Evolutionary conservation across 2,113 vertebrate species (phyloP), one percentile per base, ranked within the genome.

Genomic region (Tautogolabrus adspersus): DNA sequence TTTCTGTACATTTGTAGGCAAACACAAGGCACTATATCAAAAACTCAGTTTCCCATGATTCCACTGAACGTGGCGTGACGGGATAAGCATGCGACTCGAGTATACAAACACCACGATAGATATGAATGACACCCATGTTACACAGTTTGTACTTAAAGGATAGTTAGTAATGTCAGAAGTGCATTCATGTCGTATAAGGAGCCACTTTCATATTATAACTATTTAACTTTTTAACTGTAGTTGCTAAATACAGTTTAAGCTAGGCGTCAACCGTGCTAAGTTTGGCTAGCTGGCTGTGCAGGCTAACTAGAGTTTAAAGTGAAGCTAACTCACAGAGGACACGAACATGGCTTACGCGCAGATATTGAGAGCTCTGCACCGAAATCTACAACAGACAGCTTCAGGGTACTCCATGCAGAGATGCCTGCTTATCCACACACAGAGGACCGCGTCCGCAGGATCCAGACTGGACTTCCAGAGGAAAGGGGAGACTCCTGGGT

Each of bases 341-440:
- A 34, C 0, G 34, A 23, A 8, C 57, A 94, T 93, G 89, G 77
- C 91, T 76, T 93, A 83, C 59, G 70, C 65, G 16, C 77, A 90
- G 3, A 58, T 94, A 70, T 26, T 92, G 5, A 90, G 83, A 82
- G 40, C 73, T 18, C 55, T 91, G 44, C 78, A 76, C 15, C 59
- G 72, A 12, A 75, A 30, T 47, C 56, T 90, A 0, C 78, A 55
- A 6, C 79, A 73, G 21, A 68, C 56, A 15, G 49, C 72, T 2
- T 68, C 77, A 5, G 80, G 49, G 10, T 57, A 71, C 69, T 55
- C 68, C 23, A 22, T 69, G 51, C 83, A 73, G 6, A 30, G 58
- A n/a, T 89, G 82, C 11, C 10, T 67, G 19, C 23, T 70, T 30
- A 1, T 56, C 18, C 84, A 57, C 40, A 55, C 62, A 8, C 63